Evolutionary conservation across 2,113 vertebrate genomes (phyloP).

Genomic region (Corythornis vintsioides): DNA sequence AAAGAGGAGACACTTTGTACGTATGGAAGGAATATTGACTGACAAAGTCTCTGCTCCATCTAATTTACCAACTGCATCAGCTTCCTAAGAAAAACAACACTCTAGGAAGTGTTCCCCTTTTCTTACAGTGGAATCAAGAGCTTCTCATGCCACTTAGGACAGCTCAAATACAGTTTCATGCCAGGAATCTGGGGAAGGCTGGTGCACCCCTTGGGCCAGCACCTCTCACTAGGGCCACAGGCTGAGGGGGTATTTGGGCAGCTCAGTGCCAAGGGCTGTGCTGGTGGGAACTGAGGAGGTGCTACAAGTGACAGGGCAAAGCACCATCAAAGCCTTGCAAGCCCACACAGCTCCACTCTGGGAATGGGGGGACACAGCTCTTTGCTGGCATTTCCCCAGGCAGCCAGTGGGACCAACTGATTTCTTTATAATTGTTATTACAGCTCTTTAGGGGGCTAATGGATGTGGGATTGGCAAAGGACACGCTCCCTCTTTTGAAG

Average conservation of each 20-base stretch:
- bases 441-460: background rate
- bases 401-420: background rate
- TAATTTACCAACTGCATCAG: background rate
- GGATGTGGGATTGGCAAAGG: background rate
- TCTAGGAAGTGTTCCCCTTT: background rate
- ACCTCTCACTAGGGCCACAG: background rate
- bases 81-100: background rate
- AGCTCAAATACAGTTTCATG: accelerated
- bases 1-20: background rate
- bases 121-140: background rate
- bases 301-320: background rate
- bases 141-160: accelerated
- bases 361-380: background rate
- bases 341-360: background rate
- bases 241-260: background rate
- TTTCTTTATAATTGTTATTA: background rate
- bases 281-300: background rate
- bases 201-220: background rate
- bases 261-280: background rate
- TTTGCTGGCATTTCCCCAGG: background rate
- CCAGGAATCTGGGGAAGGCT: accelerated
- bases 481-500: background rate
- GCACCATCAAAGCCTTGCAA: background rate
- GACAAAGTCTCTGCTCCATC: background rate
- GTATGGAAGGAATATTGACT: background rate